Percentiles rank a stretch among this genome's conserved stretches.
Conservation (phyloP, 2,888 invertebrate species). For the Laspeyria flexula region DNA sequence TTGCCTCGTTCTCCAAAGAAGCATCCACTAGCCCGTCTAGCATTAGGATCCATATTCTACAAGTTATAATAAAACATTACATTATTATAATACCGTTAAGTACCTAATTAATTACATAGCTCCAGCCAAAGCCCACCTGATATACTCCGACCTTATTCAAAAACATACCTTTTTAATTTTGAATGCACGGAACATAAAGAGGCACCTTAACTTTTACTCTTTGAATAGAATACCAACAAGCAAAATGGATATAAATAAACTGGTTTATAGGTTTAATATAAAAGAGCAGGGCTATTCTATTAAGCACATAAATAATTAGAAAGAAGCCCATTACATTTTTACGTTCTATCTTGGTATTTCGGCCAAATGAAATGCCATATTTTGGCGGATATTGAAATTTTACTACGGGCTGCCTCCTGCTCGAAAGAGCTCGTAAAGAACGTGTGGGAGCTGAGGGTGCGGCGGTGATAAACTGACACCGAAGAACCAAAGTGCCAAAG, state of each 20-base stretch:
- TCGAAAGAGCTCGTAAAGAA: conserved; percentile 56
- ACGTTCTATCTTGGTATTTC: conserved; percentile 56
- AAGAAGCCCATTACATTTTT: conserved; percentile 47
- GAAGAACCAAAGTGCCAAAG: conserved; percentile 46
- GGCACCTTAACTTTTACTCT: conserved; percentile 1
- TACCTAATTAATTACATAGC: background rate
- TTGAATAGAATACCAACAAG: conserved; percentile 12
- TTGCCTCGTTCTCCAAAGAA: background rate
- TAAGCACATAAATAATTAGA: conserved; percentile 48
- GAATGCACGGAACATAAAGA: conserved; percentile 4
- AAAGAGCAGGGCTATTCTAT: conserved; percentile 34
- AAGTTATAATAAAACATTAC: too few species aligned
- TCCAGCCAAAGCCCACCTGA: conserved; percentile 15
- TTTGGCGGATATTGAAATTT: conserved; percentile 73
- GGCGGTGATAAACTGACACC: conserved; percentile 51
- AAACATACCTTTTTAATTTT: conserved; percentile 5
- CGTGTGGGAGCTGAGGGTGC: conserved; percentile 33
- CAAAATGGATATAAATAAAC: conserved; percentile 22
- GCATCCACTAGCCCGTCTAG: background rate
- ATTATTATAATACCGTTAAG: background rate
- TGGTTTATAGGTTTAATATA: conserved; percentile 47
- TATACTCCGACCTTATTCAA: conserved; percentile 1
- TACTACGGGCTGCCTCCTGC: conserved; percentile 61
- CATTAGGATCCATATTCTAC: background rate
- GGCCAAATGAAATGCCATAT: conserved; percentile 68